Evolutionary conservation across 2,888 invertebrate genomes (phyloP).

Genomic region (Pycnomerus fuliginosus): DNA sequence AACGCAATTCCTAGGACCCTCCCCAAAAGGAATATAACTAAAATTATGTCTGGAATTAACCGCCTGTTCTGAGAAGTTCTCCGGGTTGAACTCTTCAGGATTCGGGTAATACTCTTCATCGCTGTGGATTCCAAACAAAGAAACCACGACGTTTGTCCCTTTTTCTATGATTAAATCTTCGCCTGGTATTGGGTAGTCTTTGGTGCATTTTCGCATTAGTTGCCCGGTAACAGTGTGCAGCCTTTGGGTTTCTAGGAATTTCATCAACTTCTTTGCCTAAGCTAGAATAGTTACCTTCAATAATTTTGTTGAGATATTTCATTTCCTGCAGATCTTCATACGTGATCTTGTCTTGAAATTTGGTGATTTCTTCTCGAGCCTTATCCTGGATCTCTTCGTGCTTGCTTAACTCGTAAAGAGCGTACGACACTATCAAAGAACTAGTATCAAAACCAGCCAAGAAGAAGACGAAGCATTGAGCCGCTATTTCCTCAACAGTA

Average conservation of each 20-base stretch:
- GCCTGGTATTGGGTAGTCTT: slow-evolving; percentile 5
- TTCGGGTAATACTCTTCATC: slow-evolving; percentile 8
- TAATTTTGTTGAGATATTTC: slow-evolving; percentile 2
- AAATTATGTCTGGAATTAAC: slow-evolving; percentile 7
- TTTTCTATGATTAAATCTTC: slow-evolving; percentile 5
- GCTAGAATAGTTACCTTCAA: slow-evolving; percentile 1
- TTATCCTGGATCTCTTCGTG: slow-evolving; percentile 47
- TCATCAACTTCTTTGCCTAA: slow-evolving; percentile 9
- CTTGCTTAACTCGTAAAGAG: slow-evolving; percentile 52
- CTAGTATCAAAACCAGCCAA: slow-evolving; percentile 58
- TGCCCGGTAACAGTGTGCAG: not conserved
- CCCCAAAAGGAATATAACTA: slow-evolving; percentile 41
- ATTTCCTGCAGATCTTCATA: slow-evolving; percentile 4
- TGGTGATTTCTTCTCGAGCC: slow-evolving; percentile 35
- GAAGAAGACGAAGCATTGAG: slow-evolving; percentile 56
- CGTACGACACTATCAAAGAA: slow-evolving; percentile 51
- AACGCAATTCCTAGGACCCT: slow-evolving; percentile 36
- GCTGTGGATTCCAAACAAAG: slow-evolving; percentile 3
- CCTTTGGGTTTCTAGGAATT: slow-evolving; percentile 4
- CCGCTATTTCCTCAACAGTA: no score
- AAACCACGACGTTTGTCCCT: slow-evolving; percentile 1
- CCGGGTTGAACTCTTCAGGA: slow-evolving; percentile 9
- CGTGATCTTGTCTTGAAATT: slow-evolving; percentile 13
- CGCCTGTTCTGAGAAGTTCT: slow-evolving; percentile 18
- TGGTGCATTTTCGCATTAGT: slow-evolving; percentile 1